Evolutionary conservation across 2,113 vertebrate species (phyloP), one percentile per base, ranked within the genome.

Genomic region (Paratilapia polleni): DNA sequence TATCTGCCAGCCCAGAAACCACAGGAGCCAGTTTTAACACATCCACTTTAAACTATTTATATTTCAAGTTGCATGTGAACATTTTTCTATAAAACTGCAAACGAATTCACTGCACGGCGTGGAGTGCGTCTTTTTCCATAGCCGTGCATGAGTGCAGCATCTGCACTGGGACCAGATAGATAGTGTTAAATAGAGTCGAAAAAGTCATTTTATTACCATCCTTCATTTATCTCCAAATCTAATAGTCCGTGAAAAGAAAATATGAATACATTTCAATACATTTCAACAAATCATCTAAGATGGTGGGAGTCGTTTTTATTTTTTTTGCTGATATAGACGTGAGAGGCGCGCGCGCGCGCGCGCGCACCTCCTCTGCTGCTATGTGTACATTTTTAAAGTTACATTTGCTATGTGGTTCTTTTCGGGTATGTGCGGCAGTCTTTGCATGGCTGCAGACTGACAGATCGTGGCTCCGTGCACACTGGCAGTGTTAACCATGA

Each of bases 121-220:
- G 88, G 61, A 80, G 73, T 41, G 77, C 79, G 62, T 80, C 20
- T 68, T 26, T 68, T 22, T 52, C 43, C 82, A 58, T 36, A 75
- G 85, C 83, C 81, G 87, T 88, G 92, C 85, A 80, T 92, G 80
- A 92, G 93, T 90, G 88, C 92, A 90, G 95, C 92, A 90, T 78
- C 91, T 94, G 89, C 92, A 91, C 85, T 74, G 91, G 88, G 82
- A 92, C 89, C 93, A 92, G 94, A 92, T 76, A 90, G 75, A 92
- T 94, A 90, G 93, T 94, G 95, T 96, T 96, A 97, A 96, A 97
- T 96, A 97, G 95, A 95, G 93, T 96, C 95, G 95, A 97, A 94
- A 97, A 94, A 97, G 96, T 95, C 95, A 96, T 97, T 96, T 97
- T 92, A 92, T 95, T 94, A 91, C 88, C 95, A 96, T 95, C 96